Evolutionary conservation across 2,888 invertebrate genomes (phyloP), one percentile per base, ranked within the genome.

Genomic region (Sclerodermus sp.): DNA sequence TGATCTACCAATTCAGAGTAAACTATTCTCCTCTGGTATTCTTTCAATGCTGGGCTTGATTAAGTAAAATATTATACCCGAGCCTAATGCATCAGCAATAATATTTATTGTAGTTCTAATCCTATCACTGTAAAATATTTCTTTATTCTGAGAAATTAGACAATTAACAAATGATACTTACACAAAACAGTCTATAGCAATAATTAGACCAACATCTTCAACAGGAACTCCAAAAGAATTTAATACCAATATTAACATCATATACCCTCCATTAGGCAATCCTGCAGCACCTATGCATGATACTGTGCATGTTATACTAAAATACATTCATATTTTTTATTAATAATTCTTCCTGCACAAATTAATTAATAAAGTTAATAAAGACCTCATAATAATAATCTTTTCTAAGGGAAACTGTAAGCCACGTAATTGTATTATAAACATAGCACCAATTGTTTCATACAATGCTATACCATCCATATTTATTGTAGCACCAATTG

Each of bases 381-480:
- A n/a, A n/a, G n/a, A 94, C 95, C 94, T 93, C 55, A 97, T 90
- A 50, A 96, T 94, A 53, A 97, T 85, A 60, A 96, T 88, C 76
- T 92, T 89, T 16, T 94, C 93, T 58, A 96, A 87, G 12, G 90
- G 87, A 79, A 96, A 87, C 32, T 87, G 83, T 51, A 93, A 84
- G 63, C 87, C 86, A 70, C 93, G 85, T 59, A 94, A 85, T 80
- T 99, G 98, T 13, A 97, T 94, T 57, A 99, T 97, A 74, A 97
- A 99, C 63, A 98, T 89, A 16, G 97, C 97, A 0, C 97, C 98
- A 5, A 98, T 94, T 0, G 97, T 96, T 78, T 99, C 98, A 74
- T 99, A 99, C 23, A 99, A 82, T 1, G 97, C 97, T 0, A 96
- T 96, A 12, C 93, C 93, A 76, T 96, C 96, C 96, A 96, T 96